phyloP scores from a whole-genome alignment of 2,113 vertebrate genomes.

The Raja brachyura region DNA sequence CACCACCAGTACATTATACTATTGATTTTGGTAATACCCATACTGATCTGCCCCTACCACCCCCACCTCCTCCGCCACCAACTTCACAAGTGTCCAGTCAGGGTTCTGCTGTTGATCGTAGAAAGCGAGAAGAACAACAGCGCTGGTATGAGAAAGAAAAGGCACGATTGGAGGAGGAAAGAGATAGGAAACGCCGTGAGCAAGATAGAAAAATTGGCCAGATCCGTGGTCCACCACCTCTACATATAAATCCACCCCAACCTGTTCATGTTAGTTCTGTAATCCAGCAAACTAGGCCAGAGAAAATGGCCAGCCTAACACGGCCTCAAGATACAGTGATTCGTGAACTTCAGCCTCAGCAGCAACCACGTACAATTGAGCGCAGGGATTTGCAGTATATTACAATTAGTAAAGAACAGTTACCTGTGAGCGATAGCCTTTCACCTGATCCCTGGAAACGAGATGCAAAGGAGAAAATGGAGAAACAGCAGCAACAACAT shows the following conservation, averaged over 20 bases:
- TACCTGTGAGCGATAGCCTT: slow-evolving; percentile 80
- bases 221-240: slow-evolving; percentile 63
- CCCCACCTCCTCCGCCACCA: slow-evolving; percentile 59
- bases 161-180: slow-evolving; percentile 88
- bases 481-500: slow-evolving; percentile 96
- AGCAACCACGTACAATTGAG: slow-evolving; percentile 94
- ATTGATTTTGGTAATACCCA: slow-evolving; percentile 56
- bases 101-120: slow-evolving; percentile 68
- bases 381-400: slow-evolving; percentile 89
- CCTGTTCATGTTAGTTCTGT: slow-evolving; percentile 46
- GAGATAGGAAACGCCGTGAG: slow-evolving; percentile 85
- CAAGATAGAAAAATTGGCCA: slow-evolving; percentile 91
- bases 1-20: slow-evolving; percentile 68
- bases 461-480: slow-evolving; percentile 90
- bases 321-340: slow-evolving; percentile 84
- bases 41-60: slow-evolving; percentile 66
- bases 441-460: slow-evolving; percentile 96
- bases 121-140: slow-evolving; percentile 92
- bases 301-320: slow-evolving; percentile 70
- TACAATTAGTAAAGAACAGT: slow-evolving; percentile 86
- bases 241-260: slow-evolving; percentile 52
- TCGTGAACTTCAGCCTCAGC: slow-evolving; percentile 87
- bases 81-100: slow-evolving; percentile 51
- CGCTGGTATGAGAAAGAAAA: slow-evolving; percentile 98
- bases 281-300: slow-evolving; percentile 52